Base-by-base conservation (phyloP, 64 coral and sea anemone genomes). In the Exaiptasia diaphana region DNA sequence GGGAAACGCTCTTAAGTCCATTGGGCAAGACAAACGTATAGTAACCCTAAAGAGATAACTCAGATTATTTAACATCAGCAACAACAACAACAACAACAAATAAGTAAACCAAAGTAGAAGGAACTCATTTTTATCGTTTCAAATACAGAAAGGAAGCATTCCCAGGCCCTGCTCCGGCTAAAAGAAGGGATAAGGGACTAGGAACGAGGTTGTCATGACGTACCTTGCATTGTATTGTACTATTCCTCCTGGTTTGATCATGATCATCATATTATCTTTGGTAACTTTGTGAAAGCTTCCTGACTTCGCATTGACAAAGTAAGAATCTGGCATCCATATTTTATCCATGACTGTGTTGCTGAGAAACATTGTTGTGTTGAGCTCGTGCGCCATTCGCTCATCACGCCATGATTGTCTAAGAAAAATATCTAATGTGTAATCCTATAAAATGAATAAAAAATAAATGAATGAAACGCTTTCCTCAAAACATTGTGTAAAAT, bases 251-350 rank as follows among this genome's bases (percentile, higher is more conserved):
- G 94, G 94, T 5, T 38, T 56, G 30, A 97, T 91, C 94, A 92
- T 88, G 7, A 97, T 80, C 88, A 92, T 88, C 63, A 88, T 88
- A 25, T 97, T 97, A 65, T 97, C 72, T 3, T 85, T 97, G 7
- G 89, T 97, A 40, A 97, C 89, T 56, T 88, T 92, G 44, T 97
- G 94, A 59, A 99, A 99, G 41, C 79, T 85, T 64, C 95, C 90
- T 6, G 92, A 57, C 60, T 99, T 99, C 10, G 95, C 95, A 25
- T 99, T 99, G 4, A 99, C 95, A 76, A 99, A 99, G 41, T 99
- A 99, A 18, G 95, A 85, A 56, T 99, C 95, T 29, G 95, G 95
- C 79, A 99, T 80, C 95, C 95, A 99, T 8, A 99, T 93, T 9
- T 83, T 82, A 12, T 92, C 90, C 64, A 99, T 73, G 34, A 88